Conservation (phyloP, 2,888 invertebrate species). For the Agapetus fuscipes region DNA sequence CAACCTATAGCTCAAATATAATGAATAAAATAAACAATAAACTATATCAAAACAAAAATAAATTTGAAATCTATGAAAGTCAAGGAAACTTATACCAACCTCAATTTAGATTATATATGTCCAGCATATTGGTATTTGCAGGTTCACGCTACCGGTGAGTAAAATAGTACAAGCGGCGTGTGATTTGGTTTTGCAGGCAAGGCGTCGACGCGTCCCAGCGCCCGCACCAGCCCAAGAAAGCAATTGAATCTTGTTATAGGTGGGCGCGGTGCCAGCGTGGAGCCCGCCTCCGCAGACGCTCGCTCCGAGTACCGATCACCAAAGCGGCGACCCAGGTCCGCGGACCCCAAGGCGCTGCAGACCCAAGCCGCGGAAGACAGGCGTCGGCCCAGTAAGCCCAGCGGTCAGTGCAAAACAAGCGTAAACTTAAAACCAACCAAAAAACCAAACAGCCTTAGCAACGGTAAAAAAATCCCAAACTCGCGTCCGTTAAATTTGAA, state of each 20-base stretch:
- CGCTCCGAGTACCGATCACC: constrained; percentile 61
- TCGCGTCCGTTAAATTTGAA: too few species aligned
- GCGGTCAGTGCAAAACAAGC: constrained; percentile 30
- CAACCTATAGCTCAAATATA: too few species aligned
- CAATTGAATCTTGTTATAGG: constrained; percentile 21
- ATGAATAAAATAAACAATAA: too few species aligned
- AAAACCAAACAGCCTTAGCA: background rate
- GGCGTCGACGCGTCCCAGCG: constrained; percentile 10
- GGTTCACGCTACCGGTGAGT: too few species aligned
- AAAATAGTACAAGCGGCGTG: too few species aligned
- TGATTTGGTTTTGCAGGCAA: constrained; percentile 15
- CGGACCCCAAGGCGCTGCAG: constrained; percentile 39
- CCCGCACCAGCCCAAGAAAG: constrained; percentile 18
- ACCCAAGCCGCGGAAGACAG: constrained; percentile 41
- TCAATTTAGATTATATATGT: too few species aligned
- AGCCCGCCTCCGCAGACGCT: constrained; percentile 45
- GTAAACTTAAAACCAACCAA: background rate
- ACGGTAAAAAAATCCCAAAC: background rate
- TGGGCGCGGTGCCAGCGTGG: constrained; percentile 48
- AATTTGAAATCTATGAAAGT: too few species aligned
- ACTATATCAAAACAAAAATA: too few species aligned
- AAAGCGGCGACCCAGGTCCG: constrained; percentile 64
- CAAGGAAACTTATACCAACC: too few species aligned
- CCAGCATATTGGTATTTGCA: too few species aligned
- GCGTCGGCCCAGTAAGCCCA: constrained; percentile 62